A percentile compares a stretch with the other conserved stretches of the same genome.
phyloP scores from a whole-genome alignment of 2,113 vertebrate genomes.

The Plestiodon gilberti region DNA sequence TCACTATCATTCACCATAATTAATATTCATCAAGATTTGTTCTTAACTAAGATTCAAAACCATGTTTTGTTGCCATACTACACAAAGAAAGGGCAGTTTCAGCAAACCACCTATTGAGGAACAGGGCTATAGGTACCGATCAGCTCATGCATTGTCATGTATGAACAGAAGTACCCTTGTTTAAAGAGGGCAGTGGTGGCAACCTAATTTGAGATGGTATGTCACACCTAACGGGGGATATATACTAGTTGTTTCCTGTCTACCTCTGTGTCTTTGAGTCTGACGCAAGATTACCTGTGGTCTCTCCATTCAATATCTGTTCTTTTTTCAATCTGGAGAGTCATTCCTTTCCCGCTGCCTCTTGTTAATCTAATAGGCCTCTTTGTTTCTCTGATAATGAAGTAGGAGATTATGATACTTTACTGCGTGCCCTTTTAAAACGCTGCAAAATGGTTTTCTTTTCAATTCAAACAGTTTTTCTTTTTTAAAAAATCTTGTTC shows the following conservation, averaged over 20 bases:
- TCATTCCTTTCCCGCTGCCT: neutral
- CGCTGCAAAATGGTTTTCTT: neutral
- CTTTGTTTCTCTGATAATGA: conserved; percentile 1
- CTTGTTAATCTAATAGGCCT: neutral
- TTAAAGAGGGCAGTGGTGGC: neutral
- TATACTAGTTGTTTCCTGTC: neutral
- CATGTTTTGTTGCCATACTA: neutral
- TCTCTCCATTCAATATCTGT: neutral
- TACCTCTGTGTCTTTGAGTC: neutral
- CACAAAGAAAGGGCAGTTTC: neutral
- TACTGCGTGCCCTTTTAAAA: conserved; percentile 3
- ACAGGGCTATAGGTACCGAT: neutral
- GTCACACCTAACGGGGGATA: neutral
- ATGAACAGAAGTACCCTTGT: neutral
- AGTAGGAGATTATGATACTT: neutral
- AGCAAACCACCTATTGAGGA: neutral
- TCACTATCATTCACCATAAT: neutral
- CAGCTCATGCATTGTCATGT: neutral
- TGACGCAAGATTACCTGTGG: neutral
- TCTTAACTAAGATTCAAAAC: neutral
- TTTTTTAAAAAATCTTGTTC: neutral
- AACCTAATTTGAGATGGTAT: neutral
- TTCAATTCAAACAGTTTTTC: neutral
- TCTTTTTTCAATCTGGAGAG: neutral
- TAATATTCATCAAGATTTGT: neutral